Base-by-base conservation (phyloP, 2,888 invertebrate species). In the Noctua janthina region DNA sequence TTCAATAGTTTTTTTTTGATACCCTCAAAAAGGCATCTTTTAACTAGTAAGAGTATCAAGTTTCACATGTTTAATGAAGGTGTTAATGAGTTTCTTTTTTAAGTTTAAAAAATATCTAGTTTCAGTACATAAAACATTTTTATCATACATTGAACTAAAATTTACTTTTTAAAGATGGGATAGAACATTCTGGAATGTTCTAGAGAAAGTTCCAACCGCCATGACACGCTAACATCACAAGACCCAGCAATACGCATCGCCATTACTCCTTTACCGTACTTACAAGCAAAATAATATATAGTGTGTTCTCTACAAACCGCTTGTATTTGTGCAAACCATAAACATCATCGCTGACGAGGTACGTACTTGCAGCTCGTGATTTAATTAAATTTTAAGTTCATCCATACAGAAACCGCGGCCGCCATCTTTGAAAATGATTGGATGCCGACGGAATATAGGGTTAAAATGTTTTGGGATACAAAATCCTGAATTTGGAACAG, bases 361-460 rank as follows among this genome's bases (percentile, higher is more conserved):
- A 76, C 78, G 76, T 69, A 68, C 43, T 77, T 59, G 81, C 83
- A 81, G 76, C 84, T 89, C 78, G 74, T 87, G 85, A 89, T 90
- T 91, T 91, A 91, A 92, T 92, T 92, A 92, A 92, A 91, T 83
- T 90, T 90, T 88, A 88, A 87, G 90, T 88, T 90, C 88, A 90
- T 82, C 86, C 88, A 82, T 75, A 84, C 69, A 86, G 88, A 91
- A 92, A 91, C 91, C 92, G 66, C 90, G 70, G 73, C 79, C 66
- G 74, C 84, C 81, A 84, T 80, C 86, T 81, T 87, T 78, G 84
- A 86, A 90, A 88, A 89, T 90, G 88, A 87, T 86, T 87, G 81
- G 79, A 87, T 83, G 66, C 80, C 66, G 71, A 29, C 70, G 73
- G 66, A 79, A 79, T 78, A 77, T 76, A 66, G 17, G 74, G 78